phyloP scores from a whole-genome alignment of 2,888 invertebrate genomes.

The Papilio protenor region DNA sequence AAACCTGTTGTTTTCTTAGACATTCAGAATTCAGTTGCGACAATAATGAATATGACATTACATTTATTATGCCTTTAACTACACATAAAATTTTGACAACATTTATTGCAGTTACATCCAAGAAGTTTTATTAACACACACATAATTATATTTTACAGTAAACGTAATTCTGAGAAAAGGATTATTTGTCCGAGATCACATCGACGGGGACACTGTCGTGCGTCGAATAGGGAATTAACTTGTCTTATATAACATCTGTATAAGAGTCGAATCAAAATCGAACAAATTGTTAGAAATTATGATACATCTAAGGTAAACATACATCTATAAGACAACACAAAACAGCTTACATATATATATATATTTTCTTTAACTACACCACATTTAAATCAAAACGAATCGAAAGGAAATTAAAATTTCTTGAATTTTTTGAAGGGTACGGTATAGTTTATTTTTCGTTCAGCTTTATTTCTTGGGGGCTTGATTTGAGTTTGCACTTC shows the following conservation, averaged over 20 bases:
- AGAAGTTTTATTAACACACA: neutral
- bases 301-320: neutral
- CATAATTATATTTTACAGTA: neutral
- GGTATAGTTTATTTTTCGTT: constrained; percentile 1
- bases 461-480: neutral
- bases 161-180: neutral
- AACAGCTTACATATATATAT: neutral
- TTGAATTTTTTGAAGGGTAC: constrained; percentile 6
- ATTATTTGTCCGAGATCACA: neutral
- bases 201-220: neutral
- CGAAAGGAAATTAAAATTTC: constrained; percentile 1
- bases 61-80: neutral
- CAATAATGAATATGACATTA: neutral
- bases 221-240: neutral
- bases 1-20: too few species aligned
- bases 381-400: neutral
- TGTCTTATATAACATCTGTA: neutral
- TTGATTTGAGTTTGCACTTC: neutral
- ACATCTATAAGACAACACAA: neutral
- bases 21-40: neutral
- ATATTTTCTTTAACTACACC: neutral
- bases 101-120: neutral
- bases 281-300: neutral
- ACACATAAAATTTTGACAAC: neutral
- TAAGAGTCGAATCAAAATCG: neutral